Percentiles rank a stretch among this genome's conserved stretches.
These are phyloP conservation scores for Tigriopus californicus DNA, from an alignment of 2,888 invertebrate genomes.

Conservation along the genomic window DNA sequence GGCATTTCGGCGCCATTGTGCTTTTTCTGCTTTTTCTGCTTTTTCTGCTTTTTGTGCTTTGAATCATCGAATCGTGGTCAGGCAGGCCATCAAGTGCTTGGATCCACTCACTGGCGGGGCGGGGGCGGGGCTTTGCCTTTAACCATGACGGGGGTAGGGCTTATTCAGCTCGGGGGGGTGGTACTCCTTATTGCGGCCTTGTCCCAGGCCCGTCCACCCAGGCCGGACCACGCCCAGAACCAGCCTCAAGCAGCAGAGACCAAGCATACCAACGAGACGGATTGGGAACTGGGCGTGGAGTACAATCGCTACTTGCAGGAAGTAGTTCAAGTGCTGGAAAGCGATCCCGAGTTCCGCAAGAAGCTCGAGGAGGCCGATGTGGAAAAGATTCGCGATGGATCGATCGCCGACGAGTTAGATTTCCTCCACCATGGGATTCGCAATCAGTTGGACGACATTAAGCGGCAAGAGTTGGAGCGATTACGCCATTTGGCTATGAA, in stretches of 20 bases:
- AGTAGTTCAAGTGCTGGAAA: slow-evolving; percentile 71
- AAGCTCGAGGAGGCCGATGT: slow-evolving; percentile 55
- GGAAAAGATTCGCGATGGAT: slow-evolving; percentile 35
- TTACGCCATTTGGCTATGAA: slow-evolving; percentile 47
- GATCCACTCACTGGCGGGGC: too few species aligned
- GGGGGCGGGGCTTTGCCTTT: too few species aligned
- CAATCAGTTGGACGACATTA: slow-evolving; percentile 73
- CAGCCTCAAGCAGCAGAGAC: background rate
- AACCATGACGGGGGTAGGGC: too few species aligned
- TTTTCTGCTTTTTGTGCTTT: too few species aligned
- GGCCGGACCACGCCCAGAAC: background rate
- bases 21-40: too few species aligned
- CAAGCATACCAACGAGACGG: background rate
- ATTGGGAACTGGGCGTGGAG: slow-evolving; percentile 36
- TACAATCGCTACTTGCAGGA: slow-evolving; percentile 77
- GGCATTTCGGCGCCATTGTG: too few species aligned
- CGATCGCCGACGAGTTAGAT: slow-evolving; percentile 73
- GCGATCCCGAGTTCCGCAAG: slow-evolving; percentile 60
- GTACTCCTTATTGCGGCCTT: too few species aligned
- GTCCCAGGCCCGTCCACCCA: slow-evolving; percentile 6
- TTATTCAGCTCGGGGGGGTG: too few species aligned
- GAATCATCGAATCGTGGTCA: too few species aligned
- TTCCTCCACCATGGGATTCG: slow-evolving; percentile 73
- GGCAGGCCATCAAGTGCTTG: too few species aligned
- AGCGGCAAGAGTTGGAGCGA: slow-evolving; percentile 42